Evolutionary conservation across 2,888 invertebrate species (phyloP).

Genomic region (Ecliptopera silaceata): DNA sequence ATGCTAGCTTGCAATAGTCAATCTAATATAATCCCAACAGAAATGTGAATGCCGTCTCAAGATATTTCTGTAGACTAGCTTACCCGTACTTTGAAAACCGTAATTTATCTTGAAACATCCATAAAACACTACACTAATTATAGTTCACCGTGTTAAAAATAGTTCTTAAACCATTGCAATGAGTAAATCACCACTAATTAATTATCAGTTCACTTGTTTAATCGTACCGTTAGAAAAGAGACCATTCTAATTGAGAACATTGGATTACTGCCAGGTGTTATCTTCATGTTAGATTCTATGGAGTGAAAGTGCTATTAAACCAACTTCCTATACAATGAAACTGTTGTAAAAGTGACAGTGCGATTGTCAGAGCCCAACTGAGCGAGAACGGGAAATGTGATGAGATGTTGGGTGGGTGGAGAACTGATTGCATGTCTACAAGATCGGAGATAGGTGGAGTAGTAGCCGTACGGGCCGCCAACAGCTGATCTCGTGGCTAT

Average conservation of each 20-base stretch:
- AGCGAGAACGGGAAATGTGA: conserved; percentile 25
- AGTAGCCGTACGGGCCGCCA: conserved; percentile 54
- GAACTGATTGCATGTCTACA: conserved; percentile 49
- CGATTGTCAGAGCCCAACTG: conserved; percentile 30
- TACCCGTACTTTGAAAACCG: background rate
- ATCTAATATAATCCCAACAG: conserved; percentile 2
- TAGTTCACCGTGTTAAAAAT: conserved; percentile 5
- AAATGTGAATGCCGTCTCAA: background rate
- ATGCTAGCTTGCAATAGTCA: background rate
- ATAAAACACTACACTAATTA: conserved; percentile 14
- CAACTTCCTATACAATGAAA: conserved; percentile 46
- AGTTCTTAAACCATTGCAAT: conserved; percentile 1
- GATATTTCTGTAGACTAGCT: conserved; percentile 1
- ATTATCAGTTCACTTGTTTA: conserved; percentile 20
- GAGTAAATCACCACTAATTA: conserved; percentile 23
- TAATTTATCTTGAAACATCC: conserved; percentile 6
- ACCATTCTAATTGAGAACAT: conserved; percentile 65
- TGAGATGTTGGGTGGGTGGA: conserved; percentile 27
- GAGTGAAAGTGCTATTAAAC: conserved; percentile 54
- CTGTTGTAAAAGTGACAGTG: conserved; percentile 27
- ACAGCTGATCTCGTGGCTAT: conserved; percentile 81
- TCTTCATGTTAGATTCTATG: conserved; percentile 43
- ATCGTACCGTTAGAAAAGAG: conserved; percentile 46
- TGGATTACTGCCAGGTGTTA: conserved; percentile 66
- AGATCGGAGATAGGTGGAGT: conserved; percentile 39